Conservation (phyloP, 1,140 invertebrate species). For the Achatina immaculata region DNA sequence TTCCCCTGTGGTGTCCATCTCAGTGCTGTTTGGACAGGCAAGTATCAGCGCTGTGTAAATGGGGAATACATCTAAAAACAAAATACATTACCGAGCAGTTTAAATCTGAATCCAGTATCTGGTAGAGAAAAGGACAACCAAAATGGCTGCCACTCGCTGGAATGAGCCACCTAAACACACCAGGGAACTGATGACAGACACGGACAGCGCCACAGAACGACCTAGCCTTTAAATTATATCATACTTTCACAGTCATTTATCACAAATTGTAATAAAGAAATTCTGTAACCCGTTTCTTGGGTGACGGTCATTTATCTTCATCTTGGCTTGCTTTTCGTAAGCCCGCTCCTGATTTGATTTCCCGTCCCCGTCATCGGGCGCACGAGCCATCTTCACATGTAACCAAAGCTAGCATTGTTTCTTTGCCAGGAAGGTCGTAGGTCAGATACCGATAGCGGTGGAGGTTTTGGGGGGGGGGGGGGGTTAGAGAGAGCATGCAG, state of each 20-base stretch:
- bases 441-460: too few species aligned
- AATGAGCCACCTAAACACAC: too few species aligned
- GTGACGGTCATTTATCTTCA: conserved; percentile 15
- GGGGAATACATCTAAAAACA: too few species aligned
- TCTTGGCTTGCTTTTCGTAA: neutral
- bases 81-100: too few species aligned
- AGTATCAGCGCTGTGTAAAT: too few species aligned
- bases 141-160: too few species aligned
- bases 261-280: conserved; percentile 24
- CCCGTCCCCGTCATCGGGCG: conserved; percentile 18
- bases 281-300: conserved; percentile 6
- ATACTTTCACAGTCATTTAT: conserved; percentile 11
- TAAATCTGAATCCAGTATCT: too few species aligned
- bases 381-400: neutral
- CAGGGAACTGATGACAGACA: too few species aligned
- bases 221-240: conserved; percentile 17
- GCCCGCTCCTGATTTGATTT: conserved; percentile 14
- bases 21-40: too few species aligned
- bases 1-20: too few species aligned
- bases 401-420: conserved; percentile 3
- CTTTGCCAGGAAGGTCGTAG: conserved; percentile 6
- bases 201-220: neutral
- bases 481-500: conserved; percentile 8
- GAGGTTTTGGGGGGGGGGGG: too few species aligned
- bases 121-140: too few species aligned